phyloP scores from a whole-genome alignment of 2,888 invertebrate genomes.

The Cheilosia vulpina region DNA sequence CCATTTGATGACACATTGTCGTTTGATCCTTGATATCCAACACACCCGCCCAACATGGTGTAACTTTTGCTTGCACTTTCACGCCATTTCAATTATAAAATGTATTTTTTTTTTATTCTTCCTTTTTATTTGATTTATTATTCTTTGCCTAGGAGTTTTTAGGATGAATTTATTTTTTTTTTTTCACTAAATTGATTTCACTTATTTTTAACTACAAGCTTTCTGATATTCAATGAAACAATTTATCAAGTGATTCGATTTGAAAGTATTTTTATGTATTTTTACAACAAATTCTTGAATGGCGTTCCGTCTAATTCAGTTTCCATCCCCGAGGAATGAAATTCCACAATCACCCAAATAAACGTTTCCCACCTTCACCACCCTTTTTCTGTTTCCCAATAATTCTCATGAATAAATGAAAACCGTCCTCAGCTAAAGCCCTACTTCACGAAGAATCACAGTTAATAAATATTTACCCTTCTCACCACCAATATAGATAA shows the following conservation, averaged over 20 bases:
- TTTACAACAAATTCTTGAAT: conserved; percentile 39
- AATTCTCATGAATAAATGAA: conserved; percentile 73
- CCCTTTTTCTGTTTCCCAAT: conserved; percentile 31
- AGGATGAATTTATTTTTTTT: neutral
- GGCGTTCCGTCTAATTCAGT: neutral
- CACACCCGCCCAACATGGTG: conserved; percentile 83
- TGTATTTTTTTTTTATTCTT: neutral
- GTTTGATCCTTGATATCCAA: conserved; percentile 88
- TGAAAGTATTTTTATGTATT: neutral
- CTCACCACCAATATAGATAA: conserved; percentile 44
- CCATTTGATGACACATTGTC: conserved; percentile 87
- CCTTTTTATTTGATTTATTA: neutral
- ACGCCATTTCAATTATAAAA: conserved; percentile 15
- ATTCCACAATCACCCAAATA: conserved; percentile 35
- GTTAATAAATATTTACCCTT: conserved; percentile 75
- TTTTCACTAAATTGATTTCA: neutral
- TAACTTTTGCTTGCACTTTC: conserved; percentile 24
- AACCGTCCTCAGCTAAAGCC: conserved; percentile 36
- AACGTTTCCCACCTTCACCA: conserved; percentile 34
- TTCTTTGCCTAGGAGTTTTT: too few species aligned
- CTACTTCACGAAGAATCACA: conserved; percentile 44
- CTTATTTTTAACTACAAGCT: neutral
- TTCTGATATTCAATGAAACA: neutral
- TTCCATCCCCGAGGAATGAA: conserved; percentile 23
- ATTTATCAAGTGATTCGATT: neutral